Percentiles rank a stretch among this genome's conserved stretches.
Evolutionary conservation across 2,113 vertebrate genomes (phyloP).

Genomic region (Oxyruncus cristatus): DNA sequence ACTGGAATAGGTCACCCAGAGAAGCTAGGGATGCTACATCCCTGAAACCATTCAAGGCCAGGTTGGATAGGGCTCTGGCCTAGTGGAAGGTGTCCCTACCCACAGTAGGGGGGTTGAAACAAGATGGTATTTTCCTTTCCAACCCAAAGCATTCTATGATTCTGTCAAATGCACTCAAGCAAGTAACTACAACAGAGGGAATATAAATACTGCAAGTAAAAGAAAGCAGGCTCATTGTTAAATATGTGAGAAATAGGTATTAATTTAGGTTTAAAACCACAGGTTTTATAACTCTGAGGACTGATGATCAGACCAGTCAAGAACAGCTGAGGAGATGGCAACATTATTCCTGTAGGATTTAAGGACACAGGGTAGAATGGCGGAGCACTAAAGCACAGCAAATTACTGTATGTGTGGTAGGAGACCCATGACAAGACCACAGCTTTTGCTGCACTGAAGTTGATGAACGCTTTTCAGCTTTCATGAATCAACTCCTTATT

Average conservation of each 20-base stretch:
- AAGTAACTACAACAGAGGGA: neutral
- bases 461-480: constrained; percentile 66
- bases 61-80: neutral
- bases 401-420: neutral
- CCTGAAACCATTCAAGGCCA: neutral
- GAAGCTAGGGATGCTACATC: neutral
- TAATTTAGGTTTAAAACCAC: neutral
- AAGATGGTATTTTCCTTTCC: neutral
- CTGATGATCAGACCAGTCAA: neutral
- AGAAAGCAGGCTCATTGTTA: neutral
- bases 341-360: neutral
- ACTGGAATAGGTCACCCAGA: neutral
- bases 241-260: neutral
- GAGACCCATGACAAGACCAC: constrained; percentile 57
- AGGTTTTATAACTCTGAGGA: neutral
- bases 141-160: neutral
- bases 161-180: neutral
- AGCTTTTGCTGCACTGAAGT: constrained; percentile 49
- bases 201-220: neutral
- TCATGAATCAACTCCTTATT: constrained; percentile 60
- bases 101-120: neutral
- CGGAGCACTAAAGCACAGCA: neutral
- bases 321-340: neutral
- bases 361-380: neutral
- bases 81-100: neutral